Percentiles rank a stretch among this genome's conserved stretches.
phyloP scores from a whole-genome alignment of 1,140 invertebrate genomes.

The Aphaenogaster floridana region DNA sequence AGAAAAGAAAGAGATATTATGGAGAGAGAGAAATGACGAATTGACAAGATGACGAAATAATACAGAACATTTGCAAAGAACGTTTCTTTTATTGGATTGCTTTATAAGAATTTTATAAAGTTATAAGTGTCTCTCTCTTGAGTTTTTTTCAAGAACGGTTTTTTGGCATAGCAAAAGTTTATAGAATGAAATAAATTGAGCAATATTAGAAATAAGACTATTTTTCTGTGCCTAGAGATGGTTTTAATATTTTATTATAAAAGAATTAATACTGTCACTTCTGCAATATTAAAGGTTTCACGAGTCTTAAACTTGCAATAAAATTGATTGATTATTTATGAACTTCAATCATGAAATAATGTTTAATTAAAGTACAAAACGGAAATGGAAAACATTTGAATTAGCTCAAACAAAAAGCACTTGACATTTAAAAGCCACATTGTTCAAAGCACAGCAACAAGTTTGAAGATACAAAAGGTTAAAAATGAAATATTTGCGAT shows the following conservation, averaged over 20 bases:
- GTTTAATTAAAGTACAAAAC: slow-evolving; percentile 39
- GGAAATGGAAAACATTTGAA: slow-evolving; percentile 12
- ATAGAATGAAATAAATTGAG: slow-evolving; percentile 1
- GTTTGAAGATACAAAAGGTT: background rate
- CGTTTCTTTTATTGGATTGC: background rate
- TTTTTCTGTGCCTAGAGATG: background rate
- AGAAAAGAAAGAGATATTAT: background rate
- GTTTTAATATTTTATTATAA: background rate
- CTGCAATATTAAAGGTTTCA: background rate
- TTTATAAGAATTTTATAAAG: background rate
- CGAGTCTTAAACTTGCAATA: background rate
- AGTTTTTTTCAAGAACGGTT: background rate
- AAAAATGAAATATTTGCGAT: slow-evolving; percentile 31
- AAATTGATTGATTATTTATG: background rate
- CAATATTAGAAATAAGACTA: background rate
- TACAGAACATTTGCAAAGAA: background rate
- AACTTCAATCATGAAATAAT: slow-evolving; percentile 36
- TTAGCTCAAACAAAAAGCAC: background rate
- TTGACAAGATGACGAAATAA: background rate
- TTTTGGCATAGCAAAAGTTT: background rate
- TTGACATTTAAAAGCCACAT: slow-evolving; percentile 41
- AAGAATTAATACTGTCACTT: slow-evolving; percentile 1
- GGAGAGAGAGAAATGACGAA: background rate
- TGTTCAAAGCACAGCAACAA: slow-evolving; percentile 44
- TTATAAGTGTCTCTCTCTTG: background rate